These are phyloP conservation scores for Rhopalosiphum maidis DNA, from an alignment of 1,140 invertebrate species.

Conservation along the genomic window DNA sequence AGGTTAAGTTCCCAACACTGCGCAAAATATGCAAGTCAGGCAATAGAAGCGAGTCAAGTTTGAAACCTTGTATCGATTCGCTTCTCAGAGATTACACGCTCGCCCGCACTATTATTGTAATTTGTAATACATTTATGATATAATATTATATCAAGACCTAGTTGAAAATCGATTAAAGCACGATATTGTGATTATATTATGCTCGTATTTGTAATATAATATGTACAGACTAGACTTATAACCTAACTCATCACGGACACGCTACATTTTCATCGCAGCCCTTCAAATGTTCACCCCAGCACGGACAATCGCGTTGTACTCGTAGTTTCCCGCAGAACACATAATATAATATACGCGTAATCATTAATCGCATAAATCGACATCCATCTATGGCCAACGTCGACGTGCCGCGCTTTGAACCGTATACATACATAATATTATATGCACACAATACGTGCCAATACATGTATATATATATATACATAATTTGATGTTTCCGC, in stretches of 20 bases:
- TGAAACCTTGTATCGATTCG: too few species aligned
- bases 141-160: too few species aligned
- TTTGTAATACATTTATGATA: too few species aligned
- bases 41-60: too few species aligned
- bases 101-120: too few species aligned
- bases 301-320: not conserved
- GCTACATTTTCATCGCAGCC: not conserved
- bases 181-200: too few species aligned
- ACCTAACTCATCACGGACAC: not conserved
- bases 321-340: not conserved
- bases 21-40: too few species aligned
- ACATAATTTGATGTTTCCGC: not conserved
- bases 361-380: conserved; percentile 3
- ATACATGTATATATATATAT: not conserved
- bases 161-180: too few species aligned
- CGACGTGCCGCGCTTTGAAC: not conserved
- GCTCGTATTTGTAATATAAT: not conserved
- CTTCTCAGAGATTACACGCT: too few species aligned
- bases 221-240: not conserved
- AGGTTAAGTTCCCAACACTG: too few species aligned
- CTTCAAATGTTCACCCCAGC: not conserved
- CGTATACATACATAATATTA: not conserved
- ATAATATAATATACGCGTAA: not conserved
- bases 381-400: not conserved
- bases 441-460: not conserved